Conservation (phyloP, 2,888 invertebrate genomes). For the Ashinkailepas kermadecensis region DNA sequence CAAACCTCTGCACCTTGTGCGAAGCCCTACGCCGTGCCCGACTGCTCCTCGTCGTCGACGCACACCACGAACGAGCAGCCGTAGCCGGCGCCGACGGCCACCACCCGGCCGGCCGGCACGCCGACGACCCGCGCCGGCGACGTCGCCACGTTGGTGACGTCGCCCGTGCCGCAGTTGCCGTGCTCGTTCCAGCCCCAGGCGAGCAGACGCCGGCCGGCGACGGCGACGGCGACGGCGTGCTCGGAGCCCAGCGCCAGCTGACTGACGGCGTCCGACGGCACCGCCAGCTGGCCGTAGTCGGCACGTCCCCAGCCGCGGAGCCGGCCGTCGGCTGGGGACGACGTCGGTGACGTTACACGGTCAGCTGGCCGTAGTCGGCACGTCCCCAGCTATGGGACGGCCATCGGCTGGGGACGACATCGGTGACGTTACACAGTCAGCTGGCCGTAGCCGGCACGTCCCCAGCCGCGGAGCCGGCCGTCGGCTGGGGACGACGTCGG, state of each 20-base stretch:
- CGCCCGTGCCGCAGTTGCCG: conserved; percentile 68
- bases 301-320: conserved; percentile 63
- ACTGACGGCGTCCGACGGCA: conserved; percentile 43
- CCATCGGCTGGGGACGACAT: no score
- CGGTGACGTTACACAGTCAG: no score
- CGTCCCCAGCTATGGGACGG: no score
- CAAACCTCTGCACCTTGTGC: no score
- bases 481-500: no score
- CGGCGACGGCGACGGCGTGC: conserved; percentile 55
- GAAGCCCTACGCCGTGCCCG: no score
- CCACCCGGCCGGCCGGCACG: not conserved
- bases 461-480: no score
- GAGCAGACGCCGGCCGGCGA: conserved; percentile 53
- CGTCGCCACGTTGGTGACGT: conserved; percentile 44
- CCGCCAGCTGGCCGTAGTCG: conserved; percentile 61
- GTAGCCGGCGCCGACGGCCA: not conserved
- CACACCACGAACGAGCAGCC: not conserved
- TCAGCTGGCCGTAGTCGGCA: no score
- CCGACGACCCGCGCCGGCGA: conserved; percentile 40
- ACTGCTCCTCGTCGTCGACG: no score
- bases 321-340: not conserved
- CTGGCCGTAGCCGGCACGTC: no score
- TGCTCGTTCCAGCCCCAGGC: conserved; percentile 91
- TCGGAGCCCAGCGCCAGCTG: conserved; percentile 67
- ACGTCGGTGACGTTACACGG: no score